Evolutionary conservation across 2,888 invertebrate genomes (phyloP).

Genomic region (Trilocha varians): DNA sequence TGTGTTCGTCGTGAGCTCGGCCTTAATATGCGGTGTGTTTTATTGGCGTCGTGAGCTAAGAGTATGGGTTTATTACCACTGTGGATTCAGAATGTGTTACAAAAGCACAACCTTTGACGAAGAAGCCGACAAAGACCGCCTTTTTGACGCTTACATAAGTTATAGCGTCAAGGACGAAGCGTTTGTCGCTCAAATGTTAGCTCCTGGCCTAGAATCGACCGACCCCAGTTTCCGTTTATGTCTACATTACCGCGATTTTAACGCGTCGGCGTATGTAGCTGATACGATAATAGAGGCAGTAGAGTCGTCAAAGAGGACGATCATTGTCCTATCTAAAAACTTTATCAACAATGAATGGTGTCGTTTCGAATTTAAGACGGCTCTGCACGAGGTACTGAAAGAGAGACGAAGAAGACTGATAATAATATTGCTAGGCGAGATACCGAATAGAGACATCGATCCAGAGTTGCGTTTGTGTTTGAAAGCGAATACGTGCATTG

Average conservation of each 20-base stretch:
- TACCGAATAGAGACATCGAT: constrained; percentile 91
- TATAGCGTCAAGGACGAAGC: constrained; percentile 95
- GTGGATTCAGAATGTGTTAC: constrained; percentile 89
- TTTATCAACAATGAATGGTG: constrained; percentile 97
- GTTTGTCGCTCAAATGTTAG: constrained; percentile 91
- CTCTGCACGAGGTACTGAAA: constrained; percentile 91
- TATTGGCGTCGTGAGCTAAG: constrained; percentile 86
- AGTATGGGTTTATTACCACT: constrained; percentile 90
- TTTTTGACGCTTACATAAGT: constrained; percentile 96
- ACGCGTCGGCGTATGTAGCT: constrained; percentile 89
- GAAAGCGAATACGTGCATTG: constrained; percentile 91
- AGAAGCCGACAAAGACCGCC: constrained; percentile 85
- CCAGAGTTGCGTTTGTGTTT: constrained; percentile 91
- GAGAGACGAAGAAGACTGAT: constrained; percentile 89
- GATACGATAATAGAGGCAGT: constrained; percentile 95
- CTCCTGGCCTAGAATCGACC: constrained; percentile 87
- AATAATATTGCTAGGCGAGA: constrained; percentile 90
- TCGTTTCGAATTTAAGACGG: constrained; percentile 94
- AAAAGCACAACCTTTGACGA: constrained; percentile 86
- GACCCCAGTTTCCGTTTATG: constrained; percentile 90
- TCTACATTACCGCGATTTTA: constrained; percentile 92
- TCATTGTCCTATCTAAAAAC: constrained; percentile 92
- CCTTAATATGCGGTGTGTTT: constrained; percentile 83
- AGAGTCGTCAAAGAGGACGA: constrained; percentile 90
- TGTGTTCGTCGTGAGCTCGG: constrained; percentile 83